These are phyloP conservation scores for Scopus umbretta DNA, from an alignment of 2,113 vertebrate genomes.

Conservation along the genomic window DNA sequence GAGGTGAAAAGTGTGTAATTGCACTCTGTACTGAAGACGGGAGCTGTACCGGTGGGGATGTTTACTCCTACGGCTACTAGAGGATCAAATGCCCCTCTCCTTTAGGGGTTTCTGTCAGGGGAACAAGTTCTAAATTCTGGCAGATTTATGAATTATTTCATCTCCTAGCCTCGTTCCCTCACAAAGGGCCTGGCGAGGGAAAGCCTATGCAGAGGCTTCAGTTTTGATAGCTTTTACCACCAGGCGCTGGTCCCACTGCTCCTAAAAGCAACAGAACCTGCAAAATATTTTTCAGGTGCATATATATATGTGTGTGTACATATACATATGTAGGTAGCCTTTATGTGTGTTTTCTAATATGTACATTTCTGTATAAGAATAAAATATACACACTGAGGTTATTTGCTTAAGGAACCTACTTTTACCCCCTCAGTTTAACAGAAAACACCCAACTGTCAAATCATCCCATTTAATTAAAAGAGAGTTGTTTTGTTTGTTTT, in stretches of 20 bases:
- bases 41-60: neutral
- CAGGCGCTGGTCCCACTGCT: neutral
- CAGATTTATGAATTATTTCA: neutral
- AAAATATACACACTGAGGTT: neutral
- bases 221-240: neutral
- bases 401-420: neutral
- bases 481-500: neutral
- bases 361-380: neutral
- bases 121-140: neutral
- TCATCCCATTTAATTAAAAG: neutral
- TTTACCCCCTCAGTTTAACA: neutral
- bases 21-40: neutral
- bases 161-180: neutral
- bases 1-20: neutral
- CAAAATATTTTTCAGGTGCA: neutral
- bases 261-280: neutral
- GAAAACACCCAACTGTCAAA: neutral
- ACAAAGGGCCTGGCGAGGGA: neutral
- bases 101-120: neutral
- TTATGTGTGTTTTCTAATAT: neutral
- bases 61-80: neutral
- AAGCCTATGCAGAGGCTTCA: neutral
- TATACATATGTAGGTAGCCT: neutral
- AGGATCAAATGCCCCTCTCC: neutral
- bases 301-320: too few relatives aligned